Evolutionary conservation across 2,113 vertebrate genomes (phyloP).

Genomic region (Australoheros scitulus): DNA sequence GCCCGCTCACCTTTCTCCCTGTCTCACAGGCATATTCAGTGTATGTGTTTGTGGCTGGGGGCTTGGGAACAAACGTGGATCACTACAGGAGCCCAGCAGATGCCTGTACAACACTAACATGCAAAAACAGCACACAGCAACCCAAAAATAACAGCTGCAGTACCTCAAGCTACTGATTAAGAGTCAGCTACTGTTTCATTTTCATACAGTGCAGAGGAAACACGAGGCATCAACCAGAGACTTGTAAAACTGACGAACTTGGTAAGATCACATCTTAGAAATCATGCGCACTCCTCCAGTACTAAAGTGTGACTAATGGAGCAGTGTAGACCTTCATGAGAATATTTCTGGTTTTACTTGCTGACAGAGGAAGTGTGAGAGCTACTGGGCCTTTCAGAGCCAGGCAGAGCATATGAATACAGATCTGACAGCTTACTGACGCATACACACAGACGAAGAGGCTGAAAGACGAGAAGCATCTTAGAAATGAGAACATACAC

Average conservation of each 20-base stretch:
- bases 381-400: background rate
- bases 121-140: conserved; percentile 31
- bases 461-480: conserved; percentile 1
- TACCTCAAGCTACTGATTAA: conserved; percentile 59
- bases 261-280: background rate
- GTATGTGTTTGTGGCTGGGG: conserved; percentile 13
- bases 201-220: conserved; percentile 4
- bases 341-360: background rate
- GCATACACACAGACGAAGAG: background rate
- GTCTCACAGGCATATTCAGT: conserved; percentile 18
- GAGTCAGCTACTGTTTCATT: conserved; percentile 39
- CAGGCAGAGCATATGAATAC: background rate
- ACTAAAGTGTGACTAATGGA: background rate
- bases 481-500: background rate
- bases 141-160: conserved; percentile 56
- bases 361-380: background rate
- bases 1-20: conserved; percentile 11
- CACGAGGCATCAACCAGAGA: background rate
- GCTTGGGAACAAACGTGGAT: conserved; percentile 23
- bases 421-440: conserved; percentile 20
- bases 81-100: conserved; percentile 38
- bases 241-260: background rate
- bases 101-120: conserved; percentile 23
- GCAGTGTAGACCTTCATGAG: background rate
- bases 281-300: background rate